These are phyloP conservation scores for Stichopus chloronotus DNA, from an alignment of 35 echinoderm and acorn worm species.

Conservation along the genomic window DNA sequence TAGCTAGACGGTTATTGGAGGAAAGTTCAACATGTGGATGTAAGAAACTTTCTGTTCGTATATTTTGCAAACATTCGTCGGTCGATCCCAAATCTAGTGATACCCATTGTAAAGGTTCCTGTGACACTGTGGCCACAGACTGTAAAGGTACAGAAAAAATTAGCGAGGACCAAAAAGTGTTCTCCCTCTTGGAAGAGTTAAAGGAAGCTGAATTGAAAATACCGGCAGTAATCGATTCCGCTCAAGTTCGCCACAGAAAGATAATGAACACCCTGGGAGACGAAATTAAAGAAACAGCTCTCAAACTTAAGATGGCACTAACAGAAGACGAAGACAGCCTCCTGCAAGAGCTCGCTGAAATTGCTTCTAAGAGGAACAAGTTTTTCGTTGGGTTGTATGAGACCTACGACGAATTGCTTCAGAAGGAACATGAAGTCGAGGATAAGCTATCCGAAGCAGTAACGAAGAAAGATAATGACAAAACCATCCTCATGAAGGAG, in stretches of 20 bases:
- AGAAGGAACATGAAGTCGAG: not conserved
- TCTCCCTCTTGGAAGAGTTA: not conserved
- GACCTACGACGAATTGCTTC: not conserved
- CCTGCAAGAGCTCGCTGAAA: not conserved
- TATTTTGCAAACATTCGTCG: slow-evolving; percentile 22
- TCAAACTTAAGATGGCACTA: not conserved
- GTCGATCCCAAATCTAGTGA: not conserved
- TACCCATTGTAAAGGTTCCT: not conserved
- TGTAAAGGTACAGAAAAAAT: not conserved
- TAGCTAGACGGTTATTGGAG: not conserved
- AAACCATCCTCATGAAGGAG: not conserved
- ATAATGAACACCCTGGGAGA: not conserved
- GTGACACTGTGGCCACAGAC: not conserved
- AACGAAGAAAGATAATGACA: not conserved
- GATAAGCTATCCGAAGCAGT: not conserved
- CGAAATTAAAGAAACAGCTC: not conserved
- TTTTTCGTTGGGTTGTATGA: not conserved
- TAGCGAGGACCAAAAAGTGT: not conserved
- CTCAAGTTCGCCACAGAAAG: not conserved
- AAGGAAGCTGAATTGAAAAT: slow-evolving; percentile 4
- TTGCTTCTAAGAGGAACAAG: not conserved
- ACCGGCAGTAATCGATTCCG: not conserved
- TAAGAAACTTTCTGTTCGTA: slow-evolving; percentile 24
- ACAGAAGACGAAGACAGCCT: not conserved
- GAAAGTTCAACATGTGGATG: not conserved